Evolutionary conservation across 2,797 vertebrate species (phyloP), one percentile per base, ranked within the genome.

Genomic region (Ispidina picta): DNA sequence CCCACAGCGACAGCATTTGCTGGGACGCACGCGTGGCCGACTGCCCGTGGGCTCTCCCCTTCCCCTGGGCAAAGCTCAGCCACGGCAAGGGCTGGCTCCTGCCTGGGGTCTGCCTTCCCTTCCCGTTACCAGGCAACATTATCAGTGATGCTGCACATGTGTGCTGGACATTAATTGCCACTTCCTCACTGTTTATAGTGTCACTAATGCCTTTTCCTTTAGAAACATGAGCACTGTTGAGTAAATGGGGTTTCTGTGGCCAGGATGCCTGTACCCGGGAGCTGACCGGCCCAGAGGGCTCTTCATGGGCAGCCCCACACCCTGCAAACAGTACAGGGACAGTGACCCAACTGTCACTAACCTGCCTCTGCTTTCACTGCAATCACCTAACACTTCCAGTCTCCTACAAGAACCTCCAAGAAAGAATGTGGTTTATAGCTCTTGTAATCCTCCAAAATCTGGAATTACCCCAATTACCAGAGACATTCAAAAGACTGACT

Each of bases 91-190:
- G 37, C 56, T 74, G 55, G 46, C 68, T 86, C 44, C 81, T 78
- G 64, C 59, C 23, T 17, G 91, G 59, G 88, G 73, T 74, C 76
- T 95, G 85, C 79, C 89, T 80, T 49, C 86, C 68, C 68, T 23
- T 68, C 88, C 48, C 77, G 88, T 94, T 96, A 95, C 95, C 91
- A 96, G 86, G 96, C 95, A 96, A 96, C 90, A 91, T 48, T 92
- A 94, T 89, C 89, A 94, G 92, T 0, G 4, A 80, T 44, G 69
- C 64, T 64, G 92, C 93, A 95, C 80, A 79, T 55, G 75, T 93
- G 62, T 11, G 4, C 48, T 11, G 87, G 94, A 86, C 82, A 85
- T 68, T 78, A 91, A 88, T 85, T 83, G 75, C 43, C 86, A 58
- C 89, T 68, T 92, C 87, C 87, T 94, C 2, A 14, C 77, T 85